Evolutionary conservation across 2,113 vertebrate species (phyloP), one percentile per base, ranked within the genome.

Genomic region (Capreolus pygargus): DNA sequence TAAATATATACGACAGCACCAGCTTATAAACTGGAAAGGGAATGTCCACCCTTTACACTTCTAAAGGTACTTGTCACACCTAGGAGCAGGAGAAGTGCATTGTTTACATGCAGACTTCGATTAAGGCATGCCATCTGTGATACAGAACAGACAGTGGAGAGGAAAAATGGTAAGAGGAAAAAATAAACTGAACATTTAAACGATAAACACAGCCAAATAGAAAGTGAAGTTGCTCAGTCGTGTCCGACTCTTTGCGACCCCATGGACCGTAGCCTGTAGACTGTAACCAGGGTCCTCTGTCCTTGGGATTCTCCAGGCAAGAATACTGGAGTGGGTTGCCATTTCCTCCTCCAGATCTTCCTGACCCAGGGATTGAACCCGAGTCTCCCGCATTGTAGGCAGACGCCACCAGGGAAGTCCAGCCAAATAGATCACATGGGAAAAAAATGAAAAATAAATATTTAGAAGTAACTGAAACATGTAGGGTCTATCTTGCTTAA

Each of bases 121-220:
- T 16, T 33, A 25, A 70, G 23, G 7, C 10, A 14, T 4, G 36
- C 16, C 39, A 17, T 54, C 17, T 43, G n/a, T 43, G 90, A 54
- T 16, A 23, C 2, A 43, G 23, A 28, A 36, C 3, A 52, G 19
- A 25, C 12, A 88, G 16, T 16, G 13, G 30, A 52, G 57, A 33
- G 1, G 23, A 39, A 50, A 39, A 15, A 8, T 2, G 5, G 33
- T 8, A 76, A 60, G 36, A 50, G 23, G 0, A 52, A 43, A 13
- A n/a, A 17, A 28, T 14, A 17, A 81, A 5, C 30, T 1, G 0
- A 60, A 47, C 2, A 0, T 21, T 50, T 70, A 43, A 67, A 50
- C 0, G 7, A 54, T 3, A 36, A 25, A 50, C 13, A 43, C 12
- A 57, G 50, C 7, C 60, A 25, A 30, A 8, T 12, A 21, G 23